Conservation (phyloP, 2,113 vertebrate genomes). For the Nyctereutes procyonoides region DNA sequence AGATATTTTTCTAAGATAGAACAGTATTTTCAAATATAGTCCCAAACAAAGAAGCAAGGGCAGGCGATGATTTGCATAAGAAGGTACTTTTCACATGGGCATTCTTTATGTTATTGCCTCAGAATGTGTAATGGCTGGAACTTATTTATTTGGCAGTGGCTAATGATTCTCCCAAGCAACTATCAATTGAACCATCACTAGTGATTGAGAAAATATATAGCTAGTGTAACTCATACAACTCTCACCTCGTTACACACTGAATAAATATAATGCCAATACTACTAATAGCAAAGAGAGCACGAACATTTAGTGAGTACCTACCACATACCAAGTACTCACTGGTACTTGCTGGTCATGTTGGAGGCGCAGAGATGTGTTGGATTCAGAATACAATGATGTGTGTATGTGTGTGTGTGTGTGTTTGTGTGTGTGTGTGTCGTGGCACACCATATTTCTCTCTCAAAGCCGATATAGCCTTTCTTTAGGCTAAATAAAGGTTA, state of each 20-base stretch:
- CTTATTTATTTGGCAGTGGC: background rate
- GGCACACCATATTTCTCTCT: too few species aligned
- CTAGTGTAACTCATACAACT: background rate
- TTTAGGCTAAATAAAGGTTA: background rate
- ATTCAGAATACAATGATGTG: too few species aligned
- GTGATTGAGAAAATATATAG: background rate
- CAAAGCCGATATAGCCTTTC: too few species aligned
- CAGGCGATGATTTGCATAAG: background rate
- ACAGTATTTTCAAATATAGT: slow-evolving; percentile 12
- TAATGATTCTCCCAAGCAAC: slow-evolving; percentile 9
- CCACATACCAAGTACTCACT: background rate
- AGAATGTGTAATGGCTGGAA: background rate
- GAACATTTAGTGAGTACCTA: background rate
- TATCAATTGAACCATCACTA: background rate
- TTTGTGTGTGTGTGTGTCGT: background rate
- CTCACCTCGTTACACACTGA: background rate
- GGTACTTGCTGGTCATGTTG: too few species aligned
- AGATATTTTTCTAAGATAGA: background rate
- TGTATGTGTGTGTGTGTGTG: too few species aligned
- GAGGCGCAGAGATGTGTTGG: too few species aligned
- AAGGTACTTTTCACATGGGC: background rate
- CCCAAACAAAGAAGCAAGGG: background rate
- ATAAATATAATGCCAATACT: background rate
- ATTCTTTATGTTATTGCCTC: background rate
- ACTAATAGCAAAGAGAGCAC: background rate